Evolutionary conservation across 35 echinoderm and acorn worm species (phyloP), one percentile per base, ranked within the genome.

Genomic region (Nesometra sesokonis): DNA sequence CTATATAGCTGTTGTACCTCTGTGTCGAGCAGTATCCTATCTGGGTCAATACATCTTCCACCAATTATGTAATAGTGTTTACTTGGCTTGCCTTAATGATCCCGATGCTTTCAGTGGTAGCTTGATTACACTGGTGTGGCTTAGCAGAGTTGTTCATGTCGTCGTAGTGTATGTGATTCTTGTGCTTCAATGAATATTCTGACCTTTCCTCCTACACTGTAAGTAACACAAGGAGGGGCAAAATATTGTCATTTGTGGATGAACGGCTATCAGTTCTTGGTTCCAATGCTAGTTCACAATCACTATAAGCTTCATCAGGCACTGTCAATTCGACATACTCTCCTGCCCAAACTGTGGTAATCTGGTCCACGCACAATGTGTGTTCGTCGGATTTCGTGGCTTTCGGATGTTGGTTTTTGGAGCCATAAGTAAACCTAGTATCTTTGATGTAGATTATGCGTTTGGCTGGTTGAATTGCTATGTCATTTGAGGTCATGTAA

Each of bases 401-500:
- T 32, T 0, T 32, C 11, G 23, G 32, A 34, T 3, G 79, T 80
- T 32, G 79, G 32, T 5, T 33, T 33, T 11, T 32, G 5, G 79
- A 80, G 11, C 79, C 79, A 80, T 80, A 80, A 3, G 79, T 80
- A 36, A 34, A 80, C 27, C 11, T 80, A 11, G 35, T 80, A 33
- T 36, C 79, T 0, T 80, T 36, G 35, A 80, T 80, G 32, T 34
- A 34, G 17, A 80, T 80, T 0, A 34, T 11, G 31, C 79, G 23
- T 27, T 80, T 80, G 79, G 79, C 17, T 80, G 79, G 79, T 34
- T 30, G 3, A 32, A 80, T 30, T 15, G 32, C 27, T 33, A 95
- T 46, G 82, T 89, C 90, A 88, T 85, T 94, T 52, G 21, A 17
- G 85, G 67, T 77, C 86, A 94, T 91, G 33, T 91, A 94, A 0